Conservation (phyloP, 2,797 vertebrate genomes). For the Anableps anableps region DNA sequence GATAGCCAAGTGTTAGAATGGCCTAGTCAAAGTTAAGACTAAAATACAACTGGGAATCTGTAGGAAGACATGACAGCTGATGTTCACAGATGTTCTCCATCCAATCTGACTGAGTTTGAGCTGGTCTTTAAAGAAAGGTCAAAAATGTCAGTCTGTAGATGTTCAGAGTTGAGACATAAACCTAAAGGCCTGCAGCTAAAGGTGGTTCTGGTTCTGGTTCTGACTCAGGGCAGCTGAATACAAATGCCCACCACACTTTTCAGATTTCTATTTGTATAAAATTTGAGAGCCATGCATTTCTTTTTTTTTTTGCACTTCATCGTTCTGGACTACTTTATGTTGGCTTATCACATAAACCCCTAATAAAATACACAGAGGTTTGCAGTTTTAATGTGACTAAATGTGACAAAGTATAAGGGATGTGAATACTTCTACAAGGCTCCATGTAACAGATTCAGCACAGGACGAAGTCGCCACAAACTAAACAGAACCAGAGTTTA, state of each 20-base stretch:
- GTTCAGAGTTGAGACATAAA: not conserved
- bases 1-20: too few relatives aligned
- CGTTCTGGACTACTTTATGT: not conserved
- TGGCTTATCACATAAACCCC: not conserved
- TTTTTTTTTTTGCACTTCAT: not conserved
- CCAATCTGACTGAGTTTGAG: too few relatives aligned
- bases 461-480: not conserved
- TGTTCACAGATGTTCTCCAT: too few relatives aligned
- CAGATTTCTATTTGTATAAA: too few relatives aligned
- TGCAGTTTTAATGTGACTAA: not conserved
- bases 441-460: not conserved
- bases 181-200: not conserved
- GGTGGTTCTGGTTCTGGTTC: not conserved
- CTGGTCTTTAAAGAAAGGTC: too few relatives aligned
- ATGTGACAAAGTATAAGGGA: not conserved
- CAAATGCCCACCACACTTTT: too few relatives aligned
- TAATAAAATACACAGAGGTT: too few relatives aligned
- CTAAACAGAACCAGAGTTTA: not conserved
- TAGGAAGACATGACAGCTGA: too few relatives aligned
- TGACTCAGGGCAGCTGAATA: too few relatives aligned
- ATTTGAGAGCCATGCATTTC: not conserved
- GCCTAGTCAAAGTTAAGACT: too few relatives aligned
- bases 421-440: not conserved
- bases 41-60: too few relatives aligned
- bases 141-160: too few relatives aligned